phyloP scores from a whole-genome alignment of 2,888 invertebrate species.

The Tromatobia lineatoria region DNA sequence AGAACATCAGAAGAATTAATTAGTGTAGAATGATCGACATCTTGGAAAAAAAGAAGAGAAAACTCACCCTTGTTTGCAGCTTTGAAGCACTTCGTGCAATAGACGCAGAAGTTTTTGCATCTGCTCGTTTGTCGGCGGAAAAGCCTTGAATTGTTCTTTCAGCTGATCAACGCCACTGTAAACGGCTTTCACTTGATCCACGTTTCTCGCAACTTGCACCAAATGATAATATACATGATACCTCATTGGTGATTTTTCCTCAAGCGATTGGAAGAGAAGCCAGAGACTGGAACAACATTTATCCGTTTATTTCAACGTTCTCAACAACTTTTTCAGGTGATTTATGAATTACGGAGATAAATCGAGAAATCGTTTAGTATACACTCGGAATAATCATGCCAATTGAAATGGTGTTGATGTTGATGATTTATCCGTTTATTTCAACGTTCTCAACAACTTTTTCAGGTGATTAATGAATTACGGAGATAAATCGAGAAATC shows the following conservation, averaged over 20 bases:
- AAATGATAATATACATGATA: constrained; percentile 97
- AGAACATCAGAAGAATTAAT: too few relatives aligned
- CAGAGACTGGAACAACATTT: constrained; percentile 89
- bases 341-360: too few relatives aligned
- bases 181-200: constrained; percentile 94
- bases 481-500: too few relatives aligned
- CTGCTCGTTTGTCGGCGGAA: constrained; percentile 94
- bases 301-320: neutral
- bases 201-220: constrained; percentile 95
- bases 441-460: too few relatives aligned
- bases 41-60: neutral
- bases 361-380: too few relatives aligned
- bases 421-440: too few relatives aligned
- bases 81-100: constrained; percentile 95
- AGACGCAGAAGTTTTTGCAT: constrained; percentile 96
- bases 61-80: constrained; percentile 93
- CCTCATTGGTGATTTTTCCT: constrained; percentile 93
- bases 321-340: too few relatives aligned
- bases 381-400: too few relatives aligned
- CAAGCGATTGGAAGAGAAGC: constrained; percentile 96
- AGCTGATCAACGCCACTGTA: constrained; percentile 94
- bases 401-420: constrained; percentile 73
- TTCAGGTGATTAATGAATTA: too few relatives aligned
- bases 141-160: constrained; percentile 92
- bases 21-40: too few relatives aligned